These are phyloP conservation scores for Drosophila lacicola DNA, from an alignment of 2,888 invertebrate genomes.

Conservation along the genomic window DNA sequence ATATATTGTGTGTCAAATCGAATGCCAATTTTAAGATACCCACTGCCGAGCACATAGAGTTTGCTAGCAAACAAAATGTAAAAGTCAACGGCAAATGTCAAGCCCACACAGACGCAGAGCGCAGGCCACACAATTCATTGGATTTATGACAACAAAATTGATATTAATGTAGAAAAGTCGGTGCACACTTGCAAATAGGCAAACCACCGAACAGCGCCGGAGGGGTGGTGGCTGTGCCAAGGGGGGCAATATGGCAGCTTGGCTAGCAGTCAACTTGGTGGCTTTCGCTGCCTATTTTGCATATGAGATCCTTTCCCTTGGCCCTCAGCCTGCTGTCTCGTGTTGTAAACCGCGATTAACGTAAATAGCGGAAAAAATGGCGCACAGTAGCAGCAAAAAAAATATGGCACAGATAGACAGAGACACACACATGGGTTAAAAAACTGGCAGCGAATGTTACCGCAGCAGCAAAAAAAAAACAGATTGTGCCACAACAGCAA, in stretches of 20 bases:
- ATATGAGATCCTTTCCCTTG: slow-evolving; percentile 41
- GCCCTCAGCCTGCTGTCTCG: slow-evolving; percentile 49
- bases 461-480: slow-evolving; percentile 24
- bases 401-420: slow-evolving; percentile 41
- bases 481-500: slow-evolving; percentile 21
- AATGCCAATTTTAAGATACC: not conserved
- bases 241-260: slow-evolving; percentile 22
- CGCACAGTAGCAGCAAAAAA: slow-evolving; percentile 43
- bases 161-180: slow-evolving; percentile 78
- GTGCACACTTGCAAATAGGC: slow-evolving; percentile 47
- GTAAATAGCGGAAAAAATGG: slow-evolving; percentile 70
- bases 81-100: slow-evolving; percentile 56
- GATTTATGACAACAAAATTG: slow-evolving; percentile 83
- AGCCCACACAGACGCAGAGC: slow-evolving; percentile 34
- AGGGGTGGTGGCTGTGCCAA: not conserved
- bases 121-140: slow-evolving; percentile 70
- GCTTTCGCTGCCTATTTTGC: slow-evolving; percentile 54
- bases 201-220: slow-evolving; percentile 7
- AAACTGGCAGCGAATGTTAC: slow-evolving; percentile 22
- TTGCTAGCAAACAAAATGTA: slow-evolving; percentile 18
- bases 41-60: not conserved
- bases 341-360: slow-evolving; percentile 77
- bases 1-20: not conserved
- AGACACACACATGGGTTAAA: slow-evolving; percentile 21
- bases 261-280: slow-evolving; percentile 41